Evolutionary conservation across 2,113 vertebrate species (phyloP).

Genomic region (Anolis sagrei): DNA sequence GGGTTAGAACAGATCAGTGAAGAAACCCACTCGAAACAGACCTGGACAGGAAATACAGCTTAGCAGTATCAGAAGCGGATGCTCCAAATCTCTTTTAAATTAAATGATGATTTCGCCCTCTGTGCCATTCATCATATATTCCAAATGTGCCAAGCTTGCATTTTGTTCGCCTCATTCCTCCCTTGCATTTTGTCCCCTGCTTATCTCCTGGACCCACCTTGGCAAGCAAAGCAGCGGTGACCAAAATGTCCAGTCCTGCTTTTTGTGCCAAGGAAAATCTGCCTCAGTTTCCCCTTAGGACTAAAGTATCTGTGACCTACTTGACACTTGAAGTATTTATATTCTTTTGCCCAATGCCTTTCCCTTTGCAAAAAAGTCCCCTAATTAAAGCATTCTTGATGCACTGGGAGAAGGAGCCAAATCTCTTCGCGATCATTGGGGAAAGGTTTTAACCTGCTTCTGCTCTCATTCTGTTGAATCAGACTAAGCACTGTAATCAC

Average conservation of each 20-base stretch:
- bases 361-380: constrained; percentile 45
- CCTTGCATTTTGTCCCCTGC: neutral
- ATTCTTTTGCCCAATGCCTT: constrained; percentile 51
- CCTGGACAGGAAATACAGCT: neutral
- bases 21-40: neutral
- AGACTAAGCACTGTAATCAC: constrained; percentile 29
- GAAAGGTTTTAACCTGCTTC: constrained; percentile 41
- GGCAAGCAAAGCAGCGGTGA: constrained; percentile 32
- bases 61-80: neutral
- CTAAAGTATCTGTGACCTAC: constrained; percentile 35
- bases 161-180: neutral
- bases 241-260: too few species aligned
- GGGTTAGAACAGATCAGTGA: too few species aligned
- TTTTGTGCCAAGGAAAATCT: constrained; percentile 37
- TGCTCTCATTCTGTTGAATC: constrained; percentile 32
- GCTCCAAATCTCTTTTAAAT: neutral
- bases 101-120: neutral
- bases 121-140: constrained; percentile 20
- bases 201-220: constrained; percentile 38
- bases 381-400: constrained; percentile 55
- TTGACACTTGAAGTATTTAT: constrained; percentile 45
- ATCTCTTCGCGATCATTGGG: constrained; percentile 46
- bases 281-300: constrained; percentile 48
- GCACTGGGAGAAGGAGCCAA: constrained; percentile 10
- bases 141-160: constrained; percentile 25